phyloP scores from a whole-genome alignment of 2,888 invertebrate genomes.

The Agriopis aurantiaria region DNA sequence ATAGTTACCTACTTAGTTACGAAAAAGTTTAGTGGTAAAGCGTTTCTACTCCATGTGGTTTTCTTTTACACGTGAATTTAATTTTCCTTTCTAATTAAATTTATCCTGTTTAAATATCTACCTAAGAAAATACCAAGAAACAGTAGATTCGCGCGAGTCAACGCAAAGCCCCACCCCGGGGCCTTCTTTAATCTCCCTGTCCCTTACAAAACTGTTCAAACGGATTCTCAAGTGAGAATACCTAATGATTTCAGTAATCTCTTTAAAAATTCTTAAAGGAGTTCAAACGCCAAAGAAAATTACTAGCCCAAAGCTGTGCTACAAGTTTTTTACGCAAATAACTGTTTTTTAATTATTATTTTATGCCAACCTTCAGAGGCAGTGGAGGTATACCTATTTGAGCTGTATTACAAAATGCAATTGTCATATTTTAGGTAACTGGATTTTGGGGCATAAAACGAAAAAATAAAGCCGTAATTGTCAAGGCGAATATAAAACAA shows the following conservation, averaged over 20 bases:
- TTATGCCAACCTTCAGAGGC: conserved; percentile 10
- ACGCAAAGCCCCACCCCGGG: conserved; percentile 58
- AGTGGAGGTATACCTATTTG: no score
- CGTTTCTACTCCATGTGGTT: neutral
- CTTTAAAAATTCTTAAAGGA: conserved; percentile 78
- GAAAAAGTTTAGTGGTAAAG: neutral
- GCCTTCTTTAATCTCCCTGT: conserved; percentile 78
- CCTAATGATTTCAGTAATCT: conserved; percentile 83
- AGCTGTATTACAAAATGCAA: no score
- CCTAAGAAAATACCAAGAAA: conserved; percentile 32
- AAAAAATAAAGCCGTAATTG: no score
- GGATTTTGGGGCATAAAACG: no score
- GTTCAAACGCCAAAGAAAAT: conserved; percentile 67
- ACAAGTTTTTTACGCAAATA: conserved; percentile 45
- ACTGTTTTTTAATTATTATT: conserved; percentile 47
- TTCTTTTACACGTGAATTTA: conserved; percentile 8
- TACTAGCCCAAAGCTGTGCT: conserved; percentile 48
- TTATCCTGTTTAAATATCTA: conserved; percentile 6
- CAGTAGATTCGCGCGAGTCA: conserved; percentile 39
- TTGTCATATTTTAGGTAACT: no score
- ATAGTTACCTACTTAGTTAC: no score
- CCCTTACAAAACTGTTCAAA: conserved; percentile 63
- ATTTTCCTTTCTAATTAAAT: conserved; percentile 16
- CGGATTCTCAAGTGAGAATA: conserved; percentile 72
- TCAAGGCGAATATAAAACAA: no score